These are phyloP conservation scores for Bombycilla garrulus DNA, from an alignment of 2,113 vertebrate genomes.

Conservation along the genomic window DNA sequence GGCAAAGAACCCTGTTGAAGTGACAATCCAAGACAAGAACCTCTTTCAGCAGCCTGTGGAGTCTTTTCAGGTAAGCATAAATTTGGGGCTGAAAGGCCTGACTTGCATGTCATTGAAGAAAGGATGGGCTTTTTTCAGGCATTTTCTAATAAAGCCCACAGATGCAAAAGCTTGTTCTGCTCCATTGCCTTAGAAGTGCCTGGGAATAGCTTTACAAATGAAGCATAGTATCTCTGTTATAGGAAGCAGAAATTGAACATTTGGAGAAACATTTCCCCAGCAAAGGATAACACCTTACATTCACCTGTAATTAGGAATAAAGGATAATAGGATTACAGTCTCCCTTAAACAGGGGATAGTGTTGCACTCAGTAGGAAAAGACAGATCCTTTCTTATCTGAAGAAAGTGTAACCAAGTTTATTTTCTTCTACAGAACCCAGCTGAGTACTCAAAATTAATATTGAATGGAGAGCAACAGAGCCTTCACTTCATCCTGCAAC, in stretches of 20 bases:
- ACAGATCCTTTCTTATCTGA: background rate
- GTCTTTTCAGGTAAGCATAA: constrained; percentile 76
- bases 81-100: background rate
- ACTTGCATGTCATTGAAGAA: background rate
- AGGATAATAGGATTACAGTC: background rate
- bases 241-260: background rate
- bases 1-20: constrained; percentile 70
- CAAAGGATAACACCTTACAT: background rate
- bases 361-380: background rate
- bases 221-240: background rate
- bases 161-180: background rate
- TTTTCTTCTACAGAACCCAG: constrained; percentile 78
- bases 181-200: background rate
- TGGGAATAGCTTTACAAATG: background rate
- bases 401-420: background rate
- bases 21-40: constrained; percentile 62
- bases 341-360: background rate
- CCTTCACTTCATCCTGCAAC: constrained; percentile 62
- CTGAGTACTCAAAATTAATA: constrained; percentile 75
- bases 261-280: background rate
- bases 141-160: background rate
- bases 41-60: constrained; percentile 70
- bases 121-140: background rate
- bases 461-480: constrained; percentile 60
- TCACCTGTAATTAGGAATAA: constrained; percentile 2